Percentiles rank a stretch among this genome's conserved stretches.
Evolutionary conservation across 2,113 vertebrate genomes (phyloP).

Genomic region (Heterocephalus glaber): DNA sequence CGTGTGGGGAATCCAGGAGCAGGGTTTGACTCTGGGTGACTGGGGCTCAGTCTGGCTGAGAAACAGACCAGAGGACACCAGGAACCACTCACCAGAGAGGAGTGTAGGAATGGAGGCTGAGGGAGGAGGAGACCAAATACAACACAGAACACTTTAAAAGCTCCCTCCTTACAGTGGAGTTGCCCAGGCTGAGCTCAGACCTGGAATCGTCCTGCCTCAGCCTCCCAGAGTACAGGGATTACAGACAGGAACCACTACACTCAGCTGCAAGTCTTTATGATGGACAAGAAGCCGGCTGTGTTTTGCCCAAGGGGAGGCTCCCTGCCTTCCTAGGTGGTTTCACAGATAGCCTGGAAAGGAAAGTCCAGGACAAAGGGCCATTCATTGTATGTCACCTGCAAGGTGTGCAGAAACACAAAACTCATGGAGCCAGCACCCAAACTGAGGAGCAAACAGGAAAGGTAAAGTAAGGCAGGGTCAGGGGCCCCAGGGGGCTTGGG

Average conservation of each 20-base stretch:
- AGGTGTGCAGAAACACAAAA: neutral
- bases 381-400: neutral
- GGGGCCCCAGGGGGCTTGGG: neutral
- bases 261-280: neutral
- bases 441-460: neutral
- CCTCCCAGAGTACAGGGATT: neutral
- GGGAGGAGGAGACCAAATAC: neutral
- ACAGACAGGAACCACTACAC: neutral
- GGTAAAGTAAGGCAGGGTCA: fast-evolving
- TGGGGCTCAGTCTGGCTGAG: neutral
- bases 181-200: neutral
- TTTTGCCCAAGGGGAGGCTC: neutral
- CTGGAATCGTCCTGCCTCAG: neutral
- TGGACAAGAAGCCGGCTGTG: neutral
- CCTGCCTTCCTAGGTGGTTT: neutral
- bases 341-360: neutral
- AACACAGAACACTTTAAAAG: neutral
- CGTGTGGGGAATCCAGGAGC: neutral
- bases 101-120: neutral
- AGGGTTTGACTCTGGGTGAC: neutral
- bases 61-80: neutral
- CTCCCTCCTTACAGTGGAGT: neutral
- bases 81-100: neutral
- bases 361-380: neutral
- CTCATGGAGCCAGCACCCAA: neutral